These are phyloP conservation scores for Actinia tenebrosa DNA, from an alignment of 64 coral and sea anemone species.

Conservation along the genomic window DNA sequence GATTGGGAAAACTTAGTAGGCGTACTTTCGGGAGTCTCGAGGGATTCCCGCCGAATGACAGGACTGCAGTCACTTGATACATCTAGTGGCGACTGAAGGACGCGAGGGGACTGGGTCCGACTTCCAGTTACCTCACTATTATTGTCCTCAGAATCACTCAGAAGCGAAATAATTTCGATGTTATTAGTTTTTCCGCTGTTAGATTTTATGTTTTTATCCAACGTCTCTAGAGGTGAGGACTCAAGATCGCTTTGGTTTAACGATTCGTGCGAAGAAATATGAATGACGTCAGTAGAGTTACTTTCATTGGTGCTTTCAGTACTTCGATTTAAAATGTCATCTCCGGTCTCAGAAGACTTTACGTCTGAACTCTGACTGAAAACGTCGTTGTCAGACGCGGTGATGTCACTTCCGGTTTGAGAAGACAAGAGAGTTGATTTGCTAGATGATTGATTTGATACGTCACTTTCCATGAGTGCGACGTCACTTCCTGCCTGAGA, in stretches of 20 bases:
- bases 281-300: neutral
- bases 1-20: neutral
- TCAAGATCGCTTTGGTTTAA: neutral
- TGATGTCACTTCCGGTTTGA: neutral
- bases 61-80: neutral
- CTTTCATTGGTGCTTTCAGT: neutral
- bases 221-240: neutral
- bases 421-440: neutral
- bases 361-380: neutral
- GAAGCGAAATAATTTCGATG: neutral
- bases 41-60: neutral
- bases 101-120: neutral
- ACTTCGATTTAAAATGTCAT: neutral
- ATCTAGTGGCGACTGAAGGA: neutral
- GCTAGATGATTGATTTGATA: neutral
- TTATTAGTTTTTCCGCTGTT: neutral
- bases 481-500: neutral
- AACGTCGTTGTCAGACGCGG: neutral
- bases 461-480: neutral
- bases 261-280: neutral
- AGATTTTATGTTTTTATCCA: neutral
- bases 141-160: conserved; percentile 1
- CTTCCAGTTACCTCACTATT: neutral
- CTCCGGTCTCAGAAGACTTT: neutral
- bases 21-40: neutral